Percentiles rank a stretch among this genome's conserved stretches.
Evolutionary conservation across 2,888 invertebrate genomes (phyloP).

Genomic region (Nemoura dubitans): DNA sequence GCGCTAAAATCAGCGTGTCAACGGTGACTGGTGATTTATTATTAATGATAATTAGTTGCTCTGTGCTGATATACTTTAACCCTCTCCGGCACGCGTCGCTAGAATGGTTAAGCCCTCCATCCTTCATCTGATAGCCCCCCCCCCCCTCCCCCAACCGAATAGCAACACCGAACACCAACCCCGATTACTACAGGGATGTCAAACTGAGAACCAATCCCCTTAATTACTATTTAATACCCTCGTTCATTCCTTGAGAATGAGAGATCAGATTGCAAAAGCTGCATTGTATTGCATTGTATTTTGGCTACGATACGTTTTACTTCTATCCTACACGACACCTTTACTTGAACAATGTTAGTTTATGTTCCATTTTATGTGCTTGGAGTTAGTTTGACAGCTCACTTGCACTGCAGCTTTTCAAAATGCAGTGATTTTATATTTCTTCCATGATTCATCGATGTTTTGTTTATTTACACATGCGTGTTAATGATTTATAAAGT

Average conservation of each 20-base stretch:
- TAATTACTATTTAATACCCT: constrained; percentile 40
- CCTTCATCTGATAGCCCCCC: constrained; percentile 10
- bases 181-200: constrained; percentile 21
- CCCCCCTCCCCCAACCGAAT: neutral
- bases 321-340: too few relatives aligned
- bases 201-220: constrained; percentile 15
- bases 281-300: too few relatives aligned
- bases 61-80: neutral
- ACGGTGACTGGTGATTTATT: neutral
- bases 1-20: neutral
- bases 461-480: too few relatives aligned
- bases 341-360: too few relatives aligned
- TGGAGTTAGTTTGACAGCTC: too few relatives aligned
- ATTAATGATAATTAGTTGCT: constrained; percentile 21
- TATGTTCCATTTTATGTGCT: too few relatives aligned
- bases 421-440: too few relatives aligned
- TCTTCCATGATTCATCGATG: too few relatives aligned
- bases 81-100: constrained; percentile 2
- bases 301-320: too few relatives aligned
- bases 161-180: neutral
- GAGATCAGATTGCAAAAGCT: neutral
- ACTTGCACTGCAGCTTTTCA: too few relatives aligned
- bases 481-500: too few relatives aligned
- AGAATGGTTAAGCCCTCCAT: neutral
- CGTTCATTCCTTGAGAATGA: neutral